Conservation (phyloP, 2,113 vertebrate genomes). For the Salvelinus namaycush region DNA sequence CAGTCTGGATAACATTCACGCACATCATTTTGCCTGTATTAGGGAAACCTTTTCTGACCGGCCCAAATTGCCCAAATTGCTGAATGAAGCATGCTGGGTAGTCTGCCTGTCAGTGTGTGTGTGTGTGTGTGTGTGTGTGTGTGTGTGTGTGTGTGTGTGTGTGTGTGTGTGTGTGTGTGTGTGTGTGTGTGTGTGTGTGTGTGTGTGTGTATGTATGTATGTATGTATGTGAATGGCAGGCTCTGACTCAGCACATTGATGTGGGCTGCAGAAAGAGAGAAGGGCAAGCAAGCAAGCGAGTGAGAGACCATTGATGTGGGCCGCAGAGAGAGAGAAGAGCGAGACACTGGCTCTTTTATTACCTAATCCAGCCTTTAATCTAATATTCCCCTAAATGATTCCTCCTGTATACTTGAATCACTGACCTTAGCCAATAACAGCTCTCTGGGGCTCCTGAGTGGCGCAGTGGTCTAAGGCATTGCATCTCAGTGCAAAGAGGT, state of each 20-base stretch:
- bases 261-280: conserved; percentile 56
- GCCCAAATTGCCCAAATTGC: conserved; percentile 48
- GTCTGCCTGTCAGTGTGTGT: not conserved
- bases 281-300: not conserved
- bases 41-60: conserved; percentile 26
- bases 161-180: too few species aligned
- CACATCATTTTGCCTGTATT: not conserved
- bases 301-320: conserved; percentile 65
- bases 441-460: too few species aligned
- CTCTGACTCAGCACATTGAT: conserved; percentile 42
- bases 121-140: not conserved
- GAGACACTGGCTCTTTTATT: conserved; percentile 63
- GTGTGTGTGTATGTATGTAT: too few species aligned
- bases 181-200: too few species aligned
- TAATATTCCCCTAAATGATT: conserved; percentile 70
- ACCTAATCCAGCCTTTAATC: conserved; percentile 71
- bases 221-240: not conserved
- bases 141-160: too few species aligned
- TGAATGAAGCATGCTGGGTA: not conserved
- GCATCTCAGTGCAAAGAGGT: too few species aligned
- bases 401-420: conserved; percentile 56
- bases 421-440: conserved; percentile 62
- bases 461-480: too few species aligned
- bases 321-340: conserved; percentile 38
- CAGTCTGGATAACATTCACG: not conserved